These are phyloP conservation scores for Antechinus stuartii DNA, from an alignment of 2,113 vertebrate species.

Conservation along the genomic window DNA sequence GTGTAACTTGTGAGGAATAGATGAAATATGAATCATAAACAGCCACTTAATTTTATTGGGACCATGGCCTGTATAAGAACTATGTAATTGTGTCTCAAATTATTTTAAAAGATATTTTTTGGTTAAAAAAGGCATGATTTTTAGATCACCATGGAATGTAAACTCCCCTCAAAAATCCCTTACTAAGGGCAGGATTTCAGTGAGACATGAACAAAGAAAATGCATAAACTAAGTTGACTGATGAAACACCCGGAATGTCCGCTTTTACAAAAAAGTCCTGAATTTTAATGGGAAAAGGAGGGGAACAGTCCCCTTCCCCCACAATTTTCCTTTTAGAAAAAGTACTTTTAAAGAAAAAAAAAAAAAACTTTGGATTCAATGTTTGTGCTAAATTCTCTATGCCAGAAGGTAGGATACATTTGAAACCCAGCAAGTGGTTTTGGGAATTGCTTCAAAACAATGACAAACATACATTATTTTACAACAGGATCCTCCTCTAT, in stretches of 20 bases:
- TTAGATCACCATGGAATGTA: not conserved
- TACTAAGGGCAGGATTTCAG: constrained; percentile 23
- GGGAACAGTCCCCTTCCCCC: not conserved
- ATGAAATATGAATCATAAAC: constrained; percentile 20
- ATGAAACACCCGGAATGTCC: not conserved
- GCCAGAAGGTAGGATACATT: constrained; percentile 5
- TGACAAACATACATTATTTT: constrained; percentile 42
- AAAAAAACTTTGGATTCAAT: not conserved
- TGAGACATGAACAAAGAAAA: constrained; percentile 53
- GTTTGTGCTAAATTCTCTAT: not conserved
- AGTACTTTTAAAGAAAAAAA: constrained; percentile 46
- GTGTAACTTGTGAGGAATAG: not conserved
- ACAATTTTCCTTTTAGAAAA: constrained; percentile 44
- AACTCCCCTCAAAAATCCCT: constrained; percentile 1
- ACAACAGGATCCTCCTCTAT: constrained; percentile 23
- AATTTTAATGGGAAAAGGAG: constrained; percentile 55
- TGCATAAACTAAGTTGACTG: constrained; percentile 12
- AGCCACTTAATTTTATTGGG: not conserved
- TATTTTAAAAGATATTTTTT: constrained; percentile 21
- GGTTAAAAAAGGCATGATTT: not conserved
- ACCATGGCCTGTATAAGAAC: not conserved
- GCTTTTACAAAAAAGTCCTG: constrained; percentile 32
- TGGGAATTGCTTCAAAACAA: constrained; percentile 14
- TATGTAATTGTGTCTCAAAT: not conserved
- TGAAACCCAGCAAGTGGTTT: constrained; percentile 19